Percentiles rank a stretch among this genome's conserved stretches.
phyloP scores from a whole-genome alignment of 2,888 invertebrate species.

The Drosophila parthenogenetica region DNA sequence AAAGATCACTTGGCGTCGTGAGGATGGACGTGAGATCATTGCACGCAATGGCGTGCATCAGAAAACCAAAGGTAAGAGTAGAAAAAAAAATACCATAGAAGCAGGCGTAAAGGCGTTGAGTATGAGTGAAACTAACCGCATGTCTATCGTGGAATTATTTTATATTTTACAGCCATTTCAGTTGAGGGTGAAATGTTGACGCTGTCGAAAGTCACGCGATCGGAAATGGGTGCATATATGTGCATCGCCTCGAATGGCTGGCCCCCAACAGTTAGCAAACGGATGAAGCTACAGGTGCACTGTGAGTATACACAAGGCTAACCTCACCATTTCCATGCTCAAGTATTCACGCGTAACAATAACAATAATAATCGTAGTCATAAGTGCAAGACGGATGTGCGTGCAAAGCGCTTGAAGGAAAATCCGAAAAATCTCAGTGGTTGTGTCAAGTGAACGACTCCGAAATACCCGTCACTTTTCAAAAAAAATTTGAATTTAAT shows the following conservation, averaged over 20 bases:
- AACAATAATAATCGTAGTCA: constrained; percentile 52
- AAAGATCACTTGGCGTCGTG: constrained; percentile 93
- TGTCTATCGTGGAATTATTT: constrained; percentile 31
- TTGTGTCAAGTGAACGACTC: background rate
- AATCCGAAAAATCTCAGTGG: background rate
- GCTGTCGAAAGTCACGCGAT: constrained; percentile 93
- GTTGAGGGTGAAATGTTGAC: constrained; percentile 93
- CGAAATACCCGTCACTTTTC: background rate
- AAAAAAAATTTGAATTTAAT: no score
- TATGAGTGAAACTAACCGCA: constrained; percentile 31
- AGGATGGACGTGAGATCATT: constrained; percentile 93
- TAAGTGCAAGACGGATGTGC: constrained; percentile 44
- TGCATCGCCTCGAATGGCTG: constrained; percentile 96
- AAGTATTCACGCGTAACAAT: constrained; percentile 35
- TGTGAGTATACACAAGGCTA: constrained; percentile 88
- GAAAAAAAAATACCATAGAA: background rate
- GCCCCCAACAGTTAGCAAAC: constrained; percentile 94
- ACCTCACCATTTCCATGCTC: background rate
- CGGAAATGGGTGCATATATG: constrained; percentile 95
- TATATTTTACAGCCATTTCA: constrained; percentile 86
- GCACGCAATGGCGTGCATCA: constrained; percentile 90
- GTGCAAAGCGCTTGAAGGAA: constrained; percentile 17
- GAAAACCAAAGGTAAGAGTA: constrained; percentile 89
- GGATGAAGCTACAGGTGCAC: constrained; percentile 95
- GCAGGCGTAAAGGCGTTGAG: background rate